Evolutionary conservation across 1,140 invertebrate genomes (phyloP), one percentile per base, ranked within the genome.

Genomic region (Ladona fulva): DNA sequence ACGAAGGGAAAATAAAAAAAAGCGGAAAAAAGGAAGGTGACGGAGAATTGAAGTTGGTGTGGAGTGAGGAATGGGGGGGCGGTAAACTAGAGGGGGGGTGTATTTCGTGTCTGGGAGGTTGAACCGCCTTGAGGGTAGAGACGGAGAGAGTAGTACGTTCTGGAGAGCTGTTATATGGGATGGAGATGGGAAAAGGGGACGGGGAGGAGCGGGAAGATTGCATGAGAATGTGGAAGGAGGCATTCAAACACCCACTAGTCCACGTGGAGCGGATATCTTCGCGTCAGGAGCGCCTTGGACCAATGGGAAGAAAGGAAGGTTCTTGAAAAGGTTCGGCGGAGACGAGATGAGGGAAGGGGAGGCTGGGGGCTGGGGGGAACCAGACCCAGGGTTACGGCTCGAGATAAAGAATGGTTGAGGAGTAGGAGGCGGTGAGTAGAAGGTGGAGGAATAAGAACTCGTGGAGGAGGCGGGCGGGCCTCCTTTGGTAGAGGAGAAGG

Each of bases 321-420:
- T 66, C 52, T 66, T 66, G 52, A 66, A 66, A 66, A 66, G 52
- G 52, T 52, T 52, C 44, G 44, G 44, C 44, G 44, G 44, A 19
- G 44, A 52, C 10, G 44, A 52, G 44, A 52, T 52, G 44, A 19
- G 44, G 44, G 44, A 52, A 52, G 44, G 12, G 52, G 52, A 66
- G 52, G 52, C 3, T 19, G 52, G 52, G 44, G 44, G 44, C 10
- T 19, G 44, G 44, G 19, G 44, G 52, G 52, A 6, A 22, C 16
- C 52, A 66, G 52, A 66, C 52, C 52, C 52, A 66, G 52, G 52
- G 52, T 66, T 66, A 66, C 52, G 52, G 52, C 52, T 66, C n/a
- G 52, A 66, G 52, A 66, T 66, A 66, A 66, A 66, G 52, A 66
- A 66, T 12, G 52, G 52, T 66, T 66, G 52, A 52, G 44, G 44